These are phyloP conservation scores for Copidosoma aretas DNA, from an alignment of 2,888 invertebrate species.

Conservation along the genomic window DNA sequence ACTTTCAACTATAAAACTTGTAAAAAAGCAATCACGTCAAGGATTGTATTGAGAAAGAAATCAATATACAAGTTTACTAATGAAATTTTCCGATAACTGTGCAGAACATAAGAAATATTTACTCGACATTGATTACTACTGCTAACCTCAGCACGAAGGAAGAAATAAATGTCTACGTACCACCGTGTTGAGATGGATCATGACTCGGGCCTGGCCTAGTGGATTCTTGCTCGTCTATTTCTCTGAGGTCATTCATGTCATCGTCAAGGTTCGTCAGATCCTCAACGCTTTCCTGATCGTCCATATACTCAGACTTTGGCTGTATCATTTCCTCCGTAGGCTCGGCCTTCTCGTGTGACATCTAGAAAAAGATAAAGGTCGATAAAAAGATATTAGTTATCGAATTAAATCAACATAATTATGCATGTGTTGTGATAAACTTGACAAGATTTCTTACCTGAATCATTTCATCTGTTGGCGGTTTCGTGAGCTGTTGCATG, in stretches of 20 bases:
- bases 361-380: constrained; percentile 45
- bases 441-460: constrained; percentile 50
- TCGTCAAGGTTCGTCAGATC: constrained; percentile 86
- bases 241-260: constrained; percentile 72
- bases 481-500: constrained; percentile 61
- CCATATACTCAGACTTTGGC: constrained; percentile 78
- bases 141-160: no score
- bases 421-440: constrained; percentile 1
- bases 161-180: constrained; percentile 60
- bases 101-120: no score
- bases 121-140: no score
- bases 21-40: no score
- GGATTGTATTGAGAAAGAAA: neutral
- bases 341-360: constrained; percentile 65
- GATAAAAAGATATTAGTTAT: constrained; percentile 7
- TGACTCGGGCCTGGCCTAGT: constrained; percentile 72
- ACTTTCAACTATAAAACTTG: no score
- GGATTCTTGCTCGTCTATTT: constrained; percentile 73
- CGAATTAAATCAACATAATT: constrained; percentile 7
- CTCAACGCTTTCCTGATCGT: constrained; percentile 76
- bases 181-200: constrained; percentile 70
- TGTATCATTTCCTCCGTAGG: constrained; percentile 68
- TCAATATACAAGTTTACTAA: no score
- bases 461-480: constrained; percentile 60
- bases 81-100: no score